Evolutionary conservation across 2,797 vertebrate species (phyloP).

Genomic region (Antennarius maculatus): DNA sequence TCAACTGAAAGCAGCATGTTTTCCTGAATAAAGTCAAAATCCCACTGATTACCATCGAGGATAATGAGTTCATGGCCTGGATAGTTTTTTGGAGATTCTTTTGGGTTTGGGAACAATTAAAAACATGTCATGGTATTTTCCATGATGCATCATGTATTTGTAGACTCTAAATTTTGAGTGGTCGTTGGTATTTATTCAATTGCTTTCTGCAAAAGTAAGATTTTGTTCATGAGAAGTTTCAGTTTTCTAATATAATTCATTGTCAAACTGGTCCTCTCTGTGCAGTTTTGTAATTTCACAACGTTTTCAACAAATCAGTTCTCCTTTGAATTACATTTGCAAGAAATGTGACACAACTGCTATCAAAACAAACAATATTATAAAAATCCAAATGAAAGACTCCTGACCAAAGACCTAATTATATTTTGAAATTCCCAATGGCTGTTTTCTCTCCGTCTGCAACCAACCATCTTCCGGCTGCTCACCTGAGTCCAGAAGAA

Average conservation of each 20-base stretch:
- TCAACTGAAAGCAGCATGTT: slow-evolving; percentile 7
- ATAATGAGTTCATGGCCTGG: slow-evolving; percentile 2
- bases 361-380: too few species aligned
- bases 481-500: slow-evolving; percentile 82
- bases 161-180: not conserved
- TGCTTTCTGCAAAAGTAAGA: not conserved
- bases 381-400: too few species aligned
- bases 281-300: not conserved
- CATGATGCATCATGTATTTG: not conserved
- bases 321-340: not conserved
- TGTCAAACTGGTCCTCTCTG: not conserved
- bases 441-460: not conserved
- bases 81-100: not conserved
- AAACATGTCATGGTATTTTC: not conserved
- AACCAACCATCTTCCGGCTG: slow-evolving; percentile 23
- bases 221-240: not conserved
- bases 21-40: slow-evolving; percentile 8
- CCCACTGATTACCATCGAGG: not conserved
- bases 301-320: too few species aligned
- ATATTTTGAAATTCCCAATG: not conserved
- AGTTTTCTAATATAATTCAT: not conserved
- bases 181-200: not conserved
- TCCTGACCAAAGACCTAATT: not conserved
- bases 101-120: not conserved
- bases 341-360: too few species aligned